phyloP scores from a whole-genome alignment of 2,888 invertebrate genomes.

The Pseudanteris insignis region DNA sequence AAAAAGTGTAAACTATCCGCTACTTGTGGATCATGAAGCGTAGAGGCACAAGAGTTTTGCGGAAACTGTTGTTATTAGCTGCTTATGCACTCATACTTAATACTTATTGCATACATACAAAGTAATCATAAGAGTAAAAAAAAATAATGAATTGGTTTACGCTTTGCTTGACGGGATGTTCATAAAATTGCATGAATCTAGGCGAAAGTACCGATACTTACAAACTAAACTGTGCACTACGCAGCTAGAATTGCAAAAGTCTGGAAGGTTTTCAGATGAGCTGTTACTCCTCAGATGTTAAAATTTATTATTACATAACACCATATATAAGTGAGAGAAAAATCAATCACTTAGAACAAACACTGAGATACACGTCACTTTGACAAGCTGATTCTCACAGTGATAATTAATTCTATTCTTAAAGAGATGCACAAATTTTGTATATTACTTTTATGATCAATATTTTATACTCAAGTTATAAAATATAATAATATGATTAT shows the following conservation, averaged over 20 bases:
- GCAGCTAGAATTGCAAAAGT: conserved; percentile 18
- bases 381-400: too few relatives aligned
- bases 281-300: conserved; percentile 16
- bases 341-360: conserved; percentile 8
- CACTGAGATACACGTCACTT: too few relatives aligned
- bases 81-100: conserved; percentile 19
- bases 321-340: conserved; percentile 8
- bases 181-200: conserved; percentile 30
- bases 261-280: conserved; percentile 5
- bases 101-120: conserved; percentile 4
- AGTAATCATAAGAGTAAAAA: conserved; percentile 28
- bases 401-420: too few relatives aligned
- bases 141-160: conserved; percentile 37
- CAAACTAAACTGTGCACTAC: conserved; percentile 15
- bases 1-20: conserved; percentile 43
- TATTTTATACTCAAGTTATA: too few relatives aligned
- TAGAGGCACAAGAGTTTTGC: conserved; percentile 26
- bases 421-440: too few relatives aligned
- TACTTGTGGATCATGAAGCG: conserved; percentile 28
- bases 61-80: conserved; percentile 38
- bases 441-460: too few relatives aligned
- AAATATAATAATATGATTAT: too few relatives aligned
- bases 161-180: conserved; percentile 29
- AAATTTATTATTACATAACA: conserved; percentile 29
- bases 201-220: conserved; percentile 42